A percentile compares a stretch with the other conserved stretches of the same genome.
phyloP scores from a whole-genome alignment of 2,888 invertebrate species.

The Ormyrus labotus region DNA sequence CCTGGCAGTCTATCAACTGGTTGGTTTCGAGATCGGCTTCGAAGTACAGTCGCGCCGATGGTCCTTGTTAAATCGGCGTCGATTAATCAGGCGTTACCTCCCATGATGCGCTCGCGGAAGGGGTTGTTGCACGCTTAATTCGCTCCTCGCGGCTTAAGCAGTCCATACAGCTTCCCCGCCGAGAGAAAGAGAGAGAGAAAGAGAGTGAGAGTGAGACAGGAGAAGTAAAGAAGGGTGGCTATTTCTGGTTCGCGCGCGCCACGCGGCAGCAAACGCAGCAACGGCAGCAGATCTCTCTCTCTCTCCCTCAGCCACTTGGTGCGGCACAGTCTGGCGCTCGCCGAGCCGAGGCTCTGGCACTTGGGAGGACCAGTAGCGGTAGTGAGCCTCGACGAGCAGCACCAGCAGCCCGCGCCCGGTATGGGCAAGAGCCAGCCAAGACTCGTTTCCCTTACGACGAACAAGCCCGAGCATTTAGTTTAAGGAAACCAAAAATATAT shows the following conservation, averaged over 20 bases:
- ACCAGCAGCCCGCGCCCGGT: background rate
- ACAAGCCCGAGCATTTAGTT: background rate
- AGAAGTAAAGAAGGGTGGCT: constrained; percentile 74
- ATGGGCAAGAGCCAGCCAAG: background rate
- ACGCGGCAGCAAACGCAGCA: constrained; percentile 64
- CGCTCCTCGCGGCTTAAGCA: background rate
- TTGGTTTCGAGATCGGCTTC: too few species aligned
- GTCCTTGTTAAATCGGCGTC: too few species aligned
- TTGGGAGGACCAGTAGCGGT: constrained; percentile 55
- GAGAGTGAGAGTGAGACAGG: background rate
- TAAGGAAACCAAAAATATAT: background rate
- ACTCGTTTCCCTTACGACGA: background rate
- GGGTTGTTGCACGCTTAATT: constrained; percentile 44
- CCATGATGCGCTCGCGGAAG: background rate
- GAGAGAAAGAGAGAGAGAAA: too few species aligned
- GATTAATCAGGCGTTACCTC: too few species aligned
- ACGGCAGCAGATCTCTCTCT: too few species aligned
- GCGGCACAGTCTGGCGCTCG: constrained; percentile 70
- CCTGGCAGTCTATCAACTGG: too few species aligned
- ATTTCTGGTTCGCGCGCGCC: constrained; percentile 72
- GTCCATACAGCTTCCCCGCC: constrained; percentile 11
- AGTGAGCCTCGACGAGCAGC: constrained; percentile 4
- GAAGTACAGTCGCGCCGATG: too few species aligned
- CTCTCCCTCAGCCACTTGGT: constrained; percentile 71
- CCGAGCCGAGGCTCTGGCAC: constrained; percentile 69